A percentile compares a stretch with the other conserved stretches of the same genome.
phyloP scores from a whole-genome alignment of 2,797 vertebrate species.

The Phalloptychus januarius region DNA sequence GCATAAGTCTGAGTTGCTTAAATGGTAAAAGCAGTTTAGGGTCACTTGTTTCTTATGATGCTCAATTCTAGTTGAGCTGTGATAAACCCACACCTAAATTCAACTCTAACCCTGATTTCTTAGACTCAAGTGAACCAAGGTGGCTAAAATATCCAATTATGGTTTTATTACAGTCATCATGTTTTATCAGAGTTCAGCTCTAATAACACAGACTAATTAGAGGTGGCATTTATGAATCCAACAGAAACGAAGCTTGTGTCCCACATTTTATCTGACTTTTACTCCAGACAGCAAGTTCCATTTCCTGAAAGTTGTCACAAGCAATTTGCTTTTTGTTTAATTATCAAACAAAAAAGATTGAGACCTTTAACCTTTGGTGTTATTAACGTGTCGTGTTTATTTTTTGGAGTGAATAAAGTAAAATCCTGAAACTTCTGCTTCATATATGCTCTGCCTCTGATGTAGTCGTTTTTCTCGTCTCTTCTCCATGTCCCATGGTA shows the following conservation, averaged over 20 bases:
- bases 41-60: not conserved
- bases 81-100: too few species aligned
- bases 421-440: slow-evolving; percentile 17
- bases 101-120: too few species aligned
- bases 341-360: not conserved
- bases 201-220: not conserved
- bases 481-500: slow-evolving; percentile 26
- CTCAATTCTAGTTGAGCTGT: too few species aligned
- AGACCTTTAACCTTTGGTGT: not conserved
- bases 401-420: not conserved
- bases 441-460: not conserved
- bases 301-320: not conserved
- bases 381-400: not conserved
- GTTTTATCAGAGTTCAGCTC: not conserved
- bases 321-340: not conserved
- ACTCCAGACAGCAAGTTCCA: too few species aligned
- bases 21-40: not conserved
- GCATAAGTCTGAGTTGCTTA: not conserved
- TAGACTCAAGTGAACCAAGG: not conserved
- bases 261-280: not conserved
- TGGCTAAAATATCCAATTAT: not conserved
- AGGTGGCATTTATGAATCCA: not conserved
- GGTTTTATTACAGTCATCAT: not conserved
- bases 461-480: slow-evolving; percentile 28
- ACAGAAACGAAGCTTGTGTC: not conserved